phyloP scores from a whole-genome alignment of 1,140 invertebrate genomes.

The Drosophila seguyi region DNA sequence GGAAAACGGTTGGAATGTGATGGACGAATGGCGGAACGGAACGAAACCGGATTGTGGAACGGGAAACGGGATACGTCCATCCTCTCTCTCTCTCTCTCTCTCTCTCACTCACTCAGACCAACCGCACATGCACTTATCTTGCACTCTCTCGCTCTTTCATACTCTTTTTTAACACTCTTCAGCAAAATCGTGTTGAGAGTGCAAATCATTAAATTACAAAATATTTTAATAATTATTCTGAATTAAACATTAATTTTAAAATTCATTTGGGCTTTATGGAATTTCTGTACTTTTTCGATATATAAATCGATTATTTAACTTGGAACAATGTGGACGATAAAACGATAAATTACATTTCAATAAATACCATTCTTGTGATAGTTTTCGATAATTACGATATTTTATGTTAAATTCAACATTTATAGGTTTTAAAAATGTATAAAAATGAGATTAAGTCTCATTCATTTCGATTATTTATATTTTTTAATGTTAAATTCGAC shows the following conservation, averaged over 20 bases:
- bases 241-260: not conserved
- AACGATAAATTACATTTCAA: too few relatives aligned
- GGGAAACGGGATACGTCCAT: constrained; percentile 8
- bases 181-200: not conserved
- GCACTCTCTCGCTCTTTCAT: constrained; percentile 13
- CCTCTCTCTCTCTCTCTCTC: constrained; percentile 25
- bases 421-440: not conserved
- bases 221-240: not conserved
- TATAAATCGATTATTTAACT: too few relatives aligned
- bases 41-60: constrained; percentile 17
- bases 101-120: constrained; percentile 30
- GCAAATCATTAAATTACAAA: not conserved
- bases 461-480: too few relatives aligned
- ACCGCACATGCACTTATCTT: constrained; percentile 10
- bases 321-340: too few relatives aligned
- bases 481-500: too few relatives aligned
- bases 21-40: constrained; percentile 31
- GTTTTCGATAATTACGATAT: not conserved
- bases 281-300: not conserved
- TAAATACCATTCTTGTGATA: not conserved
- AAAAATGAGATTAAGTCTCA: too few relatives aligned
- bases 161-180: constrained; percentile 13
- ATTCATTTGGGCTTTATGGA: not conserved
- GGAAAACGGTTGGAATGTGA: constrained; percentile 4
- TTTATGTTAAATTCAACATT: not conserved